Evolutionary conservation across 1,140 invertebrate genomes (phyloP), one percentile per base, ranked within the genome.

Genomic region (Schlechtendalia chinensis): DNA sequence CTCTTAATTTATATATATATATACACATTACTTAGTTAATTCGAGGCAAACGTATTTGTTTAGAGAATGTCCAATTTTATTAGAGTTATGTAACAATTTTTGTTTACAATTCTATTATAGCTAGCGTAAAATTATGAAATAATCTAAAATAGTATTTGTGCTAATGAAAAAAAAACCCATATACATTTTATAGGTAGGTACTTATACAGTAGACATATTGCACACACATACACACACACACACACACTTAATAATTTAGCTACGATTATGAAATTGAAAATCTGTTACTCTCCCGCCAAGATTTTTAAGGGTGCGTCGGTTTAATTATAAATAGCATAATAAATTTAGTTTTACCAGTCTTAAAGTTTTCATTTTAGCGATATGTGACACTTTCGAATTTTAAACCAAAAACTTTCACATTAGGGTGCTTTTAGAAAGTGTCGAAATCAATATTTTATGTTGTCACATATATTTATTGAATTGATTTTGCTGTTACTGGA

Each of bases 341-440:
- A 47, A 50, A 50, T 47, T 27, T 19, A 47, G 24, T 69, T 47
- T 24, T 24, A 47, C 22, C 11, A 11, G 5, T 50, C 22, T 69
- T 50, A 50, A 69, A 50, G n/a, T 69, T 69, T 17, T 17, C 5
- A 69, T 27, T 69, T 69, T 24, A 47, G 5, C 1, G 0, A 50
- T 63, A 17, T 10, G 3, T 39, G 8, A 39, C 14, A 69, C 65
- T 69, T 69, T 69, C 39, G 45, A 50, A 67, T 50, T 50, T 47
- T 50, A 19, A 50, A 50, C 19, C 22, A 19, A 24, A 27, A 27
- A 69, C 67, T 50, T 69, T 69, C 39, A 69, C 45, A 69, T 47
- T 67, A 24, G 65, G 39, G 65, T 69, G 65, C n/a, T 47, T 8
- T 58, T 69, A 69, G 39, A 69, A 69, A 47, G 65, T 67, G n/a